Base-by-base conservation (phyloP, 2,888 invertebrate genomes). In the Agrypnus murinus region DNA sequence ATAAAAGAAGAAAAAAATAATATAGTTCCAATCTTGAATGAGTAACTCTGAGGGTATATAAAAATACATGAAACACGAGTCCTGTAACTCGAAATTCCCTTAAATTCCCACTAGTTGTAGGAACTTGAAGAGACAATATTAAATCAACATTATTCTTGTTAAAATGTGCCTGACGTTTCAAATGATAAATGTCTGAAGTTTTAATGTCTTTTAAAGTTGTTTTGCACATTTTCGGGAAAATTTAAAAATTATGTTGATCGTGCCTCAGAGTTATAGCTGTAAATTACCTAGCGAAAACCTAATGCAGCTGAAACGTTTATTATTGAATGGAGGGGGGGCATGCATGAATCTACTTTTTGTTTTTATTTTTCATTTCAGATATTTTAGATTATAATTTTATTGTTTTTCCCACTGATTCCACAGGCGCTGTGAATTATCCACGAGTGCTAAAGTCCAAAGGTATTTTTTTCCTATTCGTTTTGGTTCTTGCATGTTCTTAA, bases 331-430 rank as follows among this genome's bases (percentile, higher is more conserved):
- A 46, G 57, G 50, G 38, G 65, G 46, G 55, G 57, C 43, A 36
- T 82, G 83, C 71, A 74, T 57, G 74, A 64, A 68, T 74, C 67
- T 58, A 59, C 69, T 73, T 76, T 25, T n/a, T n/a, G 59, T 64
- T n/a, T 76, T 74, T 77, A 75, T 69, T n/a, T n/a, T 75, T 85
- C 83, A 85, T 91, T 91, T 84, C 91, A 92, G 92, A 92, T 88
- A 89, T 91, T 84, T 88, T 89, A 88, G 90, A 92, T 88, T 91
- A 90, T 89, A 90, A 89, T 87, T 89, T 90, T 86, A 89, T 92
- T 86, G 89, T 90, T 86, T 91, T 92, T 87, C 93, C 93, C 82
- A 92, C 92, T 83, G 92, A 93, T 88, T 90, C 92, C 79, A 88
- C 90, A 82, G 93, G 93, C 84, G 89, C 89, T 77, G 90, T 90